phyloP scores from a whole-genome alignment of 2,888 invertebrate genomes.

The Rhyacophila evoluta region DNA sequence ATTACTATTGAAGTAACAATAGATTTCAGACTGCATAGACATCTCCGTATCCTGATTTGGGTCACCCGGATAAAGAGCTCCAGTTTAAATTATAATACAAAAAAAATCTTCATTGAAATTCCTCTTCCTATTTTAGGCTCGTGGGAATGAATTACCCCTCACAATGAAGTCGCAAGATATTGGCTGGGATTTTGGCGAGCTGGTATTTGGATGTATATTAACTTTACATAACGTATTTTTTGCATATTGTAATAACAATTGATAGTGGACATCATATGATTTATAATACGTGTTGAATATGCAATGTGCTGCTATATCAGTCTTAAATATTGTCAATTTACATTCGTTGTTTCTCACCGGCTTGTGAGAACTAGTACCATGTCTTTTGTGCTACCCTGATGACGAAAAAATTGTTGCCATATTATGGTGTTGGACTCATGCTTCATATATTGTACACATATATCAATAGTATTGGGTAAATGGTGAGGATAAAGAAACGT shows the following conservation, averaged over 20 bases:
- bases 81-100: constrained; percentile 23
- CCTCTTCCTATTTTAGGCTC: constrained; percentile 47
- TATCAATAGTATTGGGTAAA: too few relatives aligned
- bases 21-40: constrained; percentile 31
- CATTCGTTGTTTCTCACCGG: too few relatives aligned
- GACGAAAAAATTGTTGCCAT: too few relatives aligned
- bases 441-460: too few relatives aligned
- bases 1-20: constrained; percentile 16
- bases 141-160: constrained; percentile 39
- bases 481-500: too few relatives aligned
- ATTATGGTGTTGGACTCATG: too few relatives aligned
- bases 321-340: too few relatives aligned
- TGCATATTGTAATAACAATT: too few relatives aligned
- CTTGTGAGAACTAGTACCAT: too few relatives aligned
- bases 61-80: constrained; percentile 37
- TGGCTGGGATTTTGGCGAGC: not conserved
- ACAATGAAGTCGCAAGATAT: not conserved
- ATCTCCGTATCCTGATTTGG: constrained; percentile 30
- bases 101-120: constrained; percentile 41
- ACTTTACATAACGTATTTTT: not conserved
- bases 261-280: not conserved
- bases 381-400: too few relatives aligned
- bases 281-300: not conserved
- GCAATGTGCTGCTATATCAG: too few relatives aligned
- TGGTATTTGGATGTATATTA: not conserved